These are phyloP conservation scores for Anthoscopus minutus DNA, from an alignment of 2,113 vertebrate genomes.

Conservation along the genomic window DNA sequence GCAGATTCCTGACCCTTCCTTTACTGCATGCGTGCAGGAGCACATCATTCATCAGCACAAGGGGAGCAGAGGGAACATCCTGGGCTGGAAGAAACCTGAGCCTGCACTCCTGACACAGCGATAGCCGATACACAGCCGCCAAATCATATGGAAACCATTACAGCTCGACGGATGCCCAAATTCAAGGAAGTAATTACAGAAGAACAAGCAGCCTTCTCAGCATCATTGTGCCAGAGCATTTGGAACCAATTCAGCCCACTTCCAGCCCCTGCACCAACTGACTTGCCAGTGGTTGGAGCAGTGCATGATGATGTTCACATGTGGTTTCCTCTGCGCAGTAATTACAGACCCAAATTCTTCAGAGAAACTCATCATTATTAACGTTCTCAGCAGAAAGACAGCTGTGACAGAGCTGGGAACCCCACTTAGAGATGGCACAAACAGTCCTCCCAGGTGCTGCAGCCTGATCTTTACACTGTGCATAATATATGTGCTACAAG, in stretches of 20 bases:
- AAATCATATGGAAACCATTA: constrained; percentile 50
- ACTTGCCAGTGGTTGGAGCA: constrained; percentile 13
- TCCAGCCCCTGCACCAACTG: not conserved
- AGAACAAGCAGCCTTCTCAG: constrained; percentile 48
- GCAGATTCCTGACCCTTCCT: not conserved
- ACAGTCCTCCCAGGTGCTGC: not conserved
- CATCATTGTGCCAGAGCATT: constrained; percentile 34
- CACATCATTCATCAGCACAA: not conserved
- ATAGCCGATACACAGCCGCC: not conserved
- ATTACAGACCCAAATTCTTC: constrained; percentile 2
- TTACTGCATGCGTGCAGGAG: rapidly evolving
- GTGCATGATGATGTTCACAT: constrained; percentile 4
- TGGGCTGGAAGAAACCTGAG: not conserved
- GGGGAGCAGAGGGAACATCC: not conserved
- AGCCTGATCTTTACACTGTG: not conserved
- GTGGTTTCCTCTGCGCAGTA: not conserved
- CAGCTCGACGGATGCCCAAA: constrained; percentile 34
- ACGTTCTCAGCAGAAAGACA: not conserved
- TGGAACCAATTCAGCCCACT: constrained; percentile 53
- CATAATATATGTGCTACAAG: rapidly evolving
- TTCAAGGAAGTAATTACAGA: constrained; percentile 62
- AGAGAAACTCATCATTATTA: constrained; percentile 14
- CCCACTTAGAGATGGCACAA: not conserved
- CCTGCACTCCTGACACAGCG: not conserved
- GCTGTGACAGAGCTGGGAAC: not conserved